A percentile compares a stretch with the other conserved stretches of the same genome.
Evolutionary conservation across 2,797 vertebrate genomes (phyloP).

Genomic region (Nyctalus aviator): DNA sequence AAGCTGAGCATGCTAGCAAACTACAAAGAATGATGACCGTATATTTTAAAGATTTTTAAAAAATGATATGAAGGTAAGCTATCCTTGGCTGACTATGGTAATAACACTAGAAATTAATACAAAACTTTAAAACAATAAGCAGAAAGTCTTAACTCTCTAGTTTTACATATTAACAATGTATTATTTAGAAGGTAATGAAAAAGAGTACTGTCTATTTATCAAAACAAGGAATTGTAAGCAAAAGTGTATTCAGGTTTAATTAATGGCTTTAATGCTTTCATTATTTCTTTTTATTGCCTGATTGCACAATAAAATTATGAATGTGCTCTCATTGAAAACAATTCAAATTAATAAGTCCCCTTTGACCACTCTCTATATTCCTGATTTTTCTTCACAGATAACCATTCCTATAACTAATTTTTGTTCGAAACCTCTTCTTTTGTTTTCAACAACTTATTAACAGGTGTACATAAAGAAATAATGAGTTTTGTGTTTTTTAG

Average conservation of each 20-base stretch:
- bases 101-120: slow-evolving; percentile 30
- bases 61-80: neutral
- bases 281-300: slow-evolving; percentile 52
- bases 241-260: slow-evolving; percentile 22
- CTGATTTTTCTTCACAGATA: slow-evolving; percentile 6
- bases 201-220: neutral
- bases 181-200: slow-evolving; percentile 15
- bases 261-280: slow-evolving; percentile 36
- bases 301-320: neutral
- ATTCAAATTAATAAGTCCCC: neutral
- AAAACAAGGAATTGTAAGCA: neutral
- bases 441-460: neutral
- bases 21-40: neutral
- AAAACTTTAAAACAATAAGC: slow-evolving; percentile 25
- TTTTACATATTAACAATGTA: neutral
- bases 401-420: neutral
- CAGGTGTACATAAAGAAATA: neutral
- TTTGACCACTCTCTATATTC: slow-evolving; percentile 12
- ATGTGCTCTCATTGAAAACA: slow-evolving; percentile 38
- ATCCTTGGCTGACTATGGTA: slow-evolving; percentile 9
- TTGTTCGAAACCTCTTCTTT: slow-evolving; percentile 1
- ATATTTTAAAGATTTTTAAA: slow-evolving; percentile 24
- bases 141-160: neutral
- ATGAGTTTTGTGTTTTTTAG: neutral
- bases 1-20: neutral